phyloP scores from a whole-genome alignment of 2,797 vertebrate species.

The Lepilemur septentrionalis region DNA sequence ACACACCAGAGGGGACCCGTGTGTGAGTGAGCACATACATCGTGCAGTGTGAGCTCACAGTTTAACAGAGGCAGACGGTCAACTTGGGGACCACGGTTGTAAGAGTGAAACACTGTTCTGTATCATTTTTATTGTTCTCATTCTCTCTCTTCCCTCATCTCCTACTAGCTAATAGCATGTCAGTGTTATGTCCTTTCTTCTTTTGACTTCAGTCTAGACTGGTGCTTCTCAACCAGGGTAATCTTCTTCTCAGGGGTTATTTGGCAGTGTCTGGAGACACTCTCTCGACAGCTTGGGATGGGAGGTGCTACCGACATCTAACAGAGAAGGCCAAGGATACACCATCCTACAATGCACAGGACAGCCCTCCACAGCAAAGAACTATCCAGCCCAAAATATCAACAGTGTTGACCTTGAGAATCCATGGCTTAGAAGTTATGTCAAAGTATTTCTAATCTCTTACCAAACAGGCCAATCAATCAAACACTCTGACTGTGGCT shows the following conservation, averaged over 20 bases:
- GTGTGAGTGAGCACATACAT: rapidly evolving
- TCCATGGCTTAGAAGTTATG: background rate
- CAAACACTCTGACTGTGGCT: background rate
- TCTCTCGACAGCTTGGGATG: background rate
- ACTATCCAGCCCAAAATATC: background rate
- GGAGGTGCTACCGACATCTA: background rate
- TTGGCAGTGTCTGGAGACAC: background rate
- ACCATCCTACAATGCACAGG: background rate
- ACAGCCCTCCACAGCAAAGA: background rate
- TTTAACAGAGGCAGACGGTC: background rate
- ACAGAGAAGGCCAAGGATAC: background rate
- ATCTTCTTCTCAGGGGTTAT: background rate
- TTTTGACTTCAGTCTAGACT: background rate
- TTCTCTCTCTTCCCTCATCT: background rate
- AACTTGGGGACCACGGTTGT: background rate
- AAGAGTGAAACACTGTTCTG: background rate
- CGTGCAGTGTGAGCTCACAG: background rate
- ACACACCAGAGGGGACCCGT: rapidly evolving
- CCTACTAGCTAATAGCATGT: background rate
- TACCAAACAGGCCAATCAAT: background rate
- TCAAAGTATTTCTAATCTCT: background rate
- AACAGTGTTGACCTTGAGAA: background rate
- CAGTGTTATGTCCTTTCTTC: background rate
- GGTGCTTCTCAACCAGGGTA: background rate
- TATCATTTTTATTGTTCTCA: background rate